Evolutionary conservation across 1,140 invertebrate species (phyloP), one percentile per base, ranked within the genome.

Genomic region (Wiebesia pumilae): DNA sequence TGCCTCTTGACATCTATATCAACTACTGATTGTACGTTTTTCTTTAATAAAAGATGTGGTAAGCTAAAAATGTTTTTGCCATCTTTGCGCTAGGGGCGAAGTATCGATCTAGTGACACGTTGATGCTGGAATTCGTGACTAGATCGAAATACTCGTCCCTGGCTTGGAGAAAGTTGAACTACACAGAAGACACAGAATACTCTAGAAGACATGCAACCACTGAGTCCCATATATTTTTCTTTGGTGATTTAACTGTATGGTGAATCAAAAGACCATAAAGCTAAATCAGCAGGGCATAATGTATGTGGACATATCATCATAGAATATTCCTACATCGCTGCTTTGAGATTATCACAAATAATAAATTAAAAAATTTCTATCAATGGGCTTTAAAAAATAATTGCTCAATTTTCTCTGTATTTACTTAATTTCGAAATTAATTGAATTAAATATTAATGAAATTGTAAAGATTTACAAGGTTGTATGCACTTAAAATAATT

Each of bases 221-320:
- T 51, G 21, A 43, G 79, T 90, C 90, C 88, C 84, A 78, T 89
- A 84, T 88, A 91, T 91, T 94, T 93, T 93, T 94, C 95, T 95
- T 95, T 95, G 95, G 95, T 95, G 94, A 94, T 94, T 93, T 95
- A 94, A 91, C 94, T 95, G 91, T 95, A 95, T 95, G 95, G 92
- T 90, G 88, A 88, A 89, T 89, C 89, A 79, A 89, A 89, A 87
- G 84, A 90, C 94, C 95, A 95, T 96, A 95, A 95, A 95, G 95
- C 95, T 95, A 95, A 93, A 94, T 94, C 93, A 95, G 92, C 94
- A 94, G 94, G 93, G 94, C 91, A 93, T 93, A 91, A 93, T 93
- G 90, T 90, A 87, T 80, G 84, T 79, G 91, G 91, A 89, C 84
- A 88, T 71, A 87, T 83, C 91, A 83, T 88, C 92, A 65, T 51